Base-by-base conservation (phyloP, 1,140 invertebrate genomes). In the Pseudomyrmex sp. region DNA sequence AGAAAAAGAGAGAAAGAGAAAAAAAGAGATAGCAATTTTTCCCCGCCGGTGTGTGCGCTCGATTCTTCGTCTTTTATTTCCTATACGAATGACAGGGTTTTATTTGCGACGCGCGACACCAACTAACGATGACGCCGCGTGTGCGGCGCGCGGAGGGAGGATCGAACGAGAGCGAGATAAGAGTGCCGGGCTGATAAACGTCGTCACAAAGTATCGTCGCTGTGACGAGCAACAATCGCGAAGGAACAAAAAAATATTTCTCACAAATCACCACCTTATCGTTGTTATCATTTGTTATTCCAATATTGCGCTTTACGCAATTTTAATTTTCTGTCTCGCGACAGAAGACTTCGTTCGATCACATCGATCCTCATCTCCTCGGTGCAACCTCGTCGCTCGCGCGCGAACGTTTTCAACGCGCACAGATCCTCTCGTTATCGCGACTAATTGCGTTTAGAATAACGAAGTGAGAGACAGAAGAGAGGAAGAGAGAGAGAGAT, bases 11-110 rank as follows among this genome's bases (percentile, higher is more conserved):
- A 65, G 13, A 50, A 72, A 18, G 0, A 18, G 18, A 18, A 18
- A n/a, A 59, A 52, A 54, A 61, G 68, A 80, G 66, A 80, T 58
- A 48, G 68, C 56, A 77, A 80, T 80, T 80, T 70, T 80, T 72
- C 46, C 44, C 76, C 5, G 35, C 35, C 35, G 35, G 35, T 35
- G 35, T 35, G 35, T 18, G 44, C 76, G 66, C 56, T 80, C 76
- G 66, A 80, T 72, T 61, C 76, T 54, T 79, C 65, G 76, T 26
- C 76, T 80, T 80, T 70, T 72, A 80, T 80, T 80, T 72, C 54
- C 54, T 69, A 35, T 35, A 80, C 76, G 54, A 72, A 80, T 80
- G 76, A 80, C 76, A 70, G 35, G 65, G 76, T 72, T 80, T 59
- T 80, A 80, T 72, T 72, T 61, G 54, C 56, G 65, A 70, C 54